phyloP scores from a whole-genome alignment of 2,797 vertebrate species.

The Stomatorhinus walkeri region DNA sequence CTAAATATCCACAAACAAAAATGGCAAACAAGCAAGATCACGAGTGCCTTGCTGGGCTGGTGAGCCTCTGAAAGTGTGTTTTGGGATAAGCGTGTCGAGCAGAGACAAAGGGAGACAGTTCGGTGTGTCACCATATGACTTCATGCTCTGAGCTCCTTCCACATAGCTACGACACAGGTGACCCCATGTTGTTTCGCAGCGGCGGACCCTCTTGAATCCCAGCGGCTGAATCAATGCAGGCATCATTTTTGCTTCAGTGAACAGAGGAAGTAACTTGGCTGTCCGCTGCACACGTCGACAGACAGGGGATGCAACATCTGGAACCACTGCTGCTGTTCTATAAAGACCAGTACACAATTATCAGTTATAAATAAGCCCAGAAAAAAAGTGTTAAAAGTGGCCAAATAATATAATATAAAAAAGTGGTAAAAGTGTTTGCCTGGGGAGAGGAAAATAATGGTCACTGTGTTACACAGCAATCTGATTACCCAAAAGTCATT shows the following conservation, averaged over 20 bases:
- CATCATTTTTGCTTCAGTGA: neutral
- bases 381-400: neutral
- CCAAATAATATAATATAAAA: no score
- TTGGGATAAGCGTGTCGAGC: neutral
- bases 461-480: constrained; percentile 29
- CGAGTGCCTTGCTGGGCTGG: neutral
- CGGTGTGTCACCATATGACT: neutral
- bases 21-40: neutral
- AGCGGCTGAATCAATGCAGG: neutral
- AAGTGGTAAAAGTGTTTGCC: neutral
- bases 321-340: neutral
- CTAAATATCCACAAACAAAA: constrained; percentile 30
- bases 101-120: neutral
- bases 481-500: constrained; percentile 36
- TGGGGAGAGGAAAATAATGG: constrained; percentile 23
- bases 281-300: neutral
- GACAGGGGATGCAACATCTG: neutral
- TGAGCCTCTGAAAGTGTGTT: neutral
- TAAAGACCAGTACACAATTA: constrained; percentile 21
- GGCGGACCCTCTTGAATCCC: neutral
- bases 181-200: neutral
- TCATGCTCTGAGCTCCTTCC: neutral
- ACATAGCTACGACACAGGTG: neutral
- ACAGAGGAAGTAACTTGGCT: neutral
- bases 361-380: constrained; percentile 13